phyloP scores from a whole-genome alignment of 1,140 invertebrate genomes.

The Apis laboriosa region DNA sequence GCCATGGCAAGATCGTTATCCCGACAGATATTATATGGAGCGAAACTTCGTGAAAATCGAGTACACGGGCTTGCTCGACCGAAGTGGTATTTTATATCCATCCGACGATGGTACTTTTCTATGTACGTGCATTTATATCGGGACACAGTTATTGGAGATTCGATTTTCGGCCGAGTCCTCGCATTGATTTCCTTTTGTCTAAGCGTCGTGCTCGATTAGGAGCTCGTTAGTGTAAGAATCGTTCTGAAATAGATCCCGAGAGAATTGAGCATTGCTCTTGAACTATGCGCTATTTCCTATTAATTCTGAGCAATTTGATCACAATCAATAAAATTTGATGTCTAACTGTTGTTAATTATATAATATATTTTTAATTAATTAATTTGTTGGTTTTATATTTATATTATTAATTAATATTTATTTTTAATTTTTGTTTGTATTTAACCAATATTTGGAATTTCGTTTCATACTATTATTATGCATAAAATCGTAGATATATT shows the following conservation, averaged over 20 bases:
- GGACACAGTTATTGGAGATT: conserved; percentile 16
- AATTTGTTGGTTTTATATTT: too few relatives aligned
- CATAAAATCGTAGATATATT: too few relatives aligned
- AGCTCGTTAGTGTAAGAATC: background rate
- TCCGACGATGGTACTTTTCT: conserved; percentile 16
- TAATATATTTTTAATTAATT: too few relatives aligned
- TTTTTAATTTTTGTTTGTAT: too few relatives aligned
- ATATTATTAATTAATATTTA: too few relatives aligned
- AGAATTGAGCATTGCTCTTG: background rate
- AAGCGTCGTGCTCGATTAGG: conserved; percentile 6
- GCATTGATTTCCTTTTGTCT: background rate
- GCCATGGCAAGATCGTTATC: conserved; percentile 41
- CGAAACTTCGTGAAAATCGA: conserved; percentile 42
- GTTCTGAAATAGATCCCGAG: background rate
- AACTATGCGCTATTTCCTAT: background rate
- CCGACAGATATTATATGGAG: conserved; percentile 38
- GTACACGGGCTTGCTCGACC: conserved; percentile 3
- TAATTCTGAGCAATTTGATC: too few relatives aligned
- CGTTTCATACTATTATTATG: too few relatives aligned
- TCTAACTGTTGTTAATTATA: too few relatives aligned
- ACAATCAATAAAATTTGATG: background rate
- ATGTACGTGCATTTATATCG: background rate
- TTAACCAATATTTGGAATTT: too few relatives aligned
- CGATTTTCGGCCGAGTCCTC: background rate
- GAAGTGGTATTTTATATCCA: conserved; percentile 33